These are phyloP conservation scores for Poeciliopsis occidentalis DNA, from an alignment of 2,113 vertebrate genomes.

Conservation along the genomic window DNA sequence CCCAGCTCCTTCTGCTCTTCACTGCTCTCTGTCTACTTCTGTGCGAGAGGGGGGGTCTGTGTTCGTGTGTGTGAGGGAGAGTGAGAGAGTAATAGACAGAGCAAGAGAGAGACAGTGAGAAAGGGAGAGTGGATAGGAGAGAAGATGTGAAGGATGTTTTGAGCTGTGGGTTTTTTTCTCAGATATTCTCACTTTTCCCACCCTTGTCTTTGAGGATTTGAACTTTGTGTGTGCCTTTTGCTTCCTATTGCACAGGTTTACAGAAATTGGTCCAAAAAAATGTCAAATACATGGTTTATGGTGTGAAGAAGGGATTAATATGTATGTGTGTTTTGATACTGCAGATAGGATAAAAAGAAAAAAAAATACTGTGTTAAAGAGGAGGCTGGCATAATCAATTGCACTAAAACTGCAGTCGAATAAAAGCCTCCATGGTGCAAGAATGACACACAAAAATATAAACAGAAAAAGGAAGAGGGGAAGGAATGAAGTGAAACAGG, in stretches of 20 bases:
- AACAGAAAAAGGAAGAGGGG: conserved; percentile 9
- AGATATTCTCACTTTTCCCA: conserved; percentile 31
- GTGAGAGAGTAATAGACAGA: conserved; percentile 26
- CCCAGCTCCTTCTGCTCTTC: conserved; percentile 72
- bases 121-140: conserved; percentile 47
- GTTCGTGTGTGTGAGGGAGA: conserved; percentile 34
- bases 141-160: conserved; percentile 55
- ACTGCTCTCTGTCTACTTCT: conserved; percentile 69
- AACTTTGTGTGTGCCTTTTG: conserved; percentile 30
- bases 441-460: conserved; percentile 33
- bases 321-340: not conserved
- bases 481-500: conserved; percentile 11
- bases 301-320: conserved; percentile 16
- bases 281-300: conserved; percentile 31
- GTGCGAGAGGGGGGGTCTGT: conserved; percentile 63
- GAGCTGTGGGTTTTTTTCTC: conserved; percentile 38
- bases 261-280: conserved; percentile 24
- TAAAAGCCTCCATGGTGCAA: conserved; percentile 47
- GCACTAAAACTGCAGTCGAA: conserved; percentile 66
- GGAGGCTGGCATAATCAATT: conserved; percentile 64
- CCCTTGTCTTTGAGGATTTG: conserved; percentile 53
- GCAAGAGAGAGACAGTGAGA: conserved; percentile 24
- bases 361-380: conserved; percentile 25
- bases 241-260: conserved; percentile 36
- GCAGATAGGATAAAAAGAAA: conserved; percentile 23